A percentile compares a stretch with the other conserved stretches of the same genome.
Evolutionary conservation across 2,888 invertebrate genomes (phyloP).

Genomic region (Chrysolina haemoptera): DNA sequence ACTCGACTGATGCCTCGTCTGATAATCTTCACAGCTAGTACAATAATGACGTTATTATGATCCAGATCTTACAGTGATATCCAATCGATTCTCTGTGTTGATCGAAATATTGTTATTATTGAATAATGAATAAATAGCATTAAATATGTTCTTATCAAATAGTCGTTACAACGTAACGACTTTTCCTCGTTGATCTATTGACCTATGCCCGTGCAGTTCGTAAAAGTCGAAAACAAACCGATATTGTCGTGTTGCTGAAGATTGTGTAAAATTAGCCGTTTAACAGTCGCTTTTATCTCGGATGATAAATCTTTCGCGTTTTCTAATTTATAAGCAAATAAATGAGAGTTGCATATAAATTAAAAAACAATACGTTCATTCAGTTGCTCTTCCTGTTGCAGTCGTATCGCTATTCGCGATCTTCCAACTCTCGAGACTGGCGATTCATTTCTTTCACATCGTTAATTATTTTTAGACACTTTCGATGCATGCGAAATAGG

Average conservation of each 20-base stretch:
- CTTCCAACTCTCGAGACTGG: conserved; percentile 2
- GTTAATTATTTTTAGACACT: conserved; percentile 17
- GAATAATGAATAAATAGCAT: not conserved
- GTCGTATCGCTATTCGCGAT: conserved; percentile 5
- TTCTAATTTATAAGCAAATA: conserved; percentile 26
- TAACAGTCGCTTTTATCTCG: conserved; percentile 22
- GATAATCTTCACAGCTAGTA: too few species aligned
- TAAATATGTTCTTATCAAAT: not conserved
- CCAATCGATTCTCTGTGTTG: too few species aligned
- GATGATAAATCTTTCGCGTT: conserved; percentile 10
- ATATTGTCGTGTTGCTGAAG: not conserved
- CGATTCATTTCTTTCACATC: conserved; percentile 23
- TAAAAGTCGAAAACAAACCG: conserved; percentile 4
- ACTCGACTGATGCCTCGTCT: too few species aligned
- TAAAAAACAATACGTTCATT: conserved; percentile 12
- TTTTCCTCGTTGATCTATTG: conserved; percentile 5
- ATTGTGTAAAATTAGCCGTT: conserved; percentile 21
- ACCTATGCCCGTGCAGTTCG: conserved; percentile 1
- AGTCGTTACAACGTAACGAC: conserved; percentile 15
- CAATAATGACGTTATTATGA: not conserved
- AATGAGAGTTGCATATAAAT: conserved; percentile 15
- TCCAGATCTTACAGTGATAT: too few species aligned
- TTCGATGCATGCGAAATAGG: conserved; percentile 22
- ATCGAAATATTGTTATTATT: not conserved
- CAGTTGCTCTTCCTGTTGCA: conserved; percentile 18